Conservation (phyloP, 2,113 vertebrate genomes). For the Tragelaphus imberbis region DNA sequence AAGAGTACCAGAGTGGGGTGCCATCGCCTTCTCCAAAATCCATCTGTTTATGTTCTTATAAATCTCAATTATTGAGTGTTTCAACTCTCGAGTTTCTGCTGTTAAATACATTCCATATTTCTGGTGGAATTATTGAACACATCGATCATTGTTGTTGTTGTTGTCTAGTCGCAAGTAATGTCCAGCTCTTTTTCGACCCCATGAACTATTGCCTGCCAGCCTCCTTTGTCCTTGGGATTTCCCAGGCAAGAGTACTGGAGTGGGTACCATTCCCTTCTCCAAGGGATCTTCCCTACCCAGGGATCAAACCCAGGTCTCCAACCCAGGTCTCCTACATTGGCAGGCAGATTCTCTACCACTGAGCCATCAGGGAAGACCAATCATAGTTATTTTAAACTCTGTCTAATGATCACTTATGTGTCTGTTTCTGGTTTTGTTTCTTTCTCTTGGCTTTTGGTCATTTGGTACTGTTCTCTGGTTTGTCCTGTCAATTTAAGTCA, state of each 20-base stretch:
- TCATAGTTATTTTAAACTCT: not conserved
- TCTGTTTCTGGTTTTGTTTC: not conserved
- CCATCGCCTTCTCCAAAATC: not conserved
- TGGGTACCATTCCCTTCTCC: not conserved
- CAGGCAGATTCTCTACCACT: not conserved
- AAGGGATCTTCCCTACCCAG: not conserved
- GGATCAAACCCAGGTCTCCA: fast-evolving
- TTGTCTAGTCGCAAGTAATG: not conserved
- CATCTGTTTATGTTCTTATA: not conserved
- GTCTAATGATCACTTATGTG: not conserved
- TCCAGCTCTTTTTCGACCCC: not conserved
- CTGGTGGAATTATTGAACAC: not conserved
- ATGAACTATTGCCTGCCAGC: not conserved
- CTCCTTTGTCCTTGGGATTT: not conserved
- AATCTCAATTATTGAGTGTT: not conserved
- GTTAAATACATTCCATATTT: not conserved
- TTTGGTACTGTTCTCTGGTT: not conserved
- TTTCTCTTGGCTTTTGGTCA: not conserved
- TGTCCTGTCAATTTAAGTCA: not conserved
- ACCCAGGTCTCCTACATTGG: not conserved
- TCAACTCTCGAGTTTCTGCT: not conserved
- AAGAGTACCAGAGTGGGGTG: not conserved
- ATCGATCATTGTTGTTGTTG: not conserved
- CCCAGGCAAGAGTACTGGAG: not conserved
- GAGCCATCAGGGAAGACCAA: not conserved